phyloP scores from a whole-genome alignment of 2,888 invertebrate species.

The Drosophila pseudotalamancana region DNA sequence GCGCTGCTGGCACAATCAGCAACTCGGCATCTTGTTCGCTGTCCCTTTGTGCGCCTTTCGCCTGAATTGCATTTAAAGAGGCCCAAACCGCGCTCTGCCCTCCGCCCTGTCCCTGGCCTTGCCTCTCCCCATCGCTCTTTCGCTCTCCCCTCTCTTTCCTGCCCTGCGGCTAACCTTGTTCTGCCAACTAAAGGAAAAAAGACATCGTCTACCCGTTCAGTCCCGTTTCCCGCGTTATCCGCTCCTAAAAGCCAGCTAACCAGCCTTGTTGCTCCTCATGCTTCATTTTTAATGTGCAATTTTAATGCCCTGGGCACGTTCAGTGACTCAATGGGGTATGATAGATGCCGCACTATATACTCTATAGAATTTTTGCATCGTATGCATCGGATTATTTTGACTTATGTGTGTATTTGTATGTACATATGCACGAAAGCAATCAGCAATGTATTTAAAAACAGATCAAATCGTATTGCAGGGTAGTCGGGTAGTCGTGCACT shows the following conservation, averaged over 20 bases:
- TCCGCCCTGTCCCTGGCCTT: not conserved
- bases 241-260: conserved; percentile 7
- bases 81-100: conserved; percentile 23
- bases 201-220: conserved; percentile 56
- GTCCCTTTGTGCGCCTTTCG: conserved; percentile 80
- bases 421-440: too few relatives aligned
- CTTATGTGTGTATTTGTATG: too few relatives aligned
- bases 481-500: not conserved
- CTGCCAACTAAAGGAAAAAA: conserved; percentile 58
- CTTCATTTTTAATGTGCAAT: conserved; percentile 76
- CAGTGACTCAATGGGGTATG: not conserved
- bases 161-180: conserved; percentile 64
- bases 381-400: too few relatives aligned
- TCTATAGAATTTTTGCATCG: too few relatives aligned
- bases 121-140: not conserved
- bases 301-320: conserved; percentile 14
- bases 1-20: conserved; percentile 65
- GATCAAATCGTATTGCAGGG: not conserved
- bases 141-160: conserved; percentile 1
- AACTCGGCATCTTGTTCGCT: conserved; percentile 80
- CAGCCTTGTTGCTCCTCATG: conserved; percentile 53
- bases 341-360: too few relatives aligned
- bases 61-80: conserved; percentile 72
- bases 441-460: too few relatives aligned
- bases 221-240: not conserved